Evolutionary conservation across 2,797 vertebrate genomes (phyloP), one percentile per base, ranked within the genome.

Genomic region (Ctenopoma kingsleyae): DNA sequence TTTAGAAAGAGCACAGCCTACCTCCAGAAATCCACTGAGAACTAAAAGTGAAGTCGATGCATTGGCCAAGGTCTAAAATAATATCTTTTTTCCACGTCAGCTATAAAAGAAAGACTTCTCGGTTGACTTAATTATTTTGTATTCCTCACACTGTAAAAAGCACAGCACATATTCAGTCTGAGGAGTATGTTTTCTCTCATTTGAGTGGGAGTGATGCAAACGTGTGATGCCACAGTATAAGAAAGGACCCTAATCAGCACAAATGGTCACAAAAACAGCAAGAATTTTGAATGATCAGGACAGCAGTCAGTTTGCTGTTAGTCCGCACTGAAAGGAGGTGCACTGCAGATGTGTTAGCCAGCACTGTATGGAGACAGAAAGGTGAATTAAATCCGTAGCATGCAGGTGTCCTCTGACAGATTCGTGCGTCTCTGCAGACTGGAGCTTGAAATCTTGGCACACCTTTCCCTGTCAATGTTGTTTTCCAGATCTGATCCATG

Each of bases 1-100:
- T 86, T 81, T 74, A 71, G 81, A 89, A 83, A 84, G 79, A 82
- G 73, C 71, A 76, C 74, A 81, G 77, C 86, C 86, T 86, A 90
- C 90, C 90, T 90, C 83, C 53, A 13, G 71, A 78, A 74, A 85
- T 65, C 60, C 68, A 59, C 74, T 32, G 38, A 87, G 76, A 84
- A 67, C 67, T 68, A 52, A 72, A 82, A 77, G 73, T 50, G 71
- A 85, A 78, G 67, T 70, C 73, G 76, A 87, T 61, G 75, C 76
- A 74, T 85, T 68, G 75, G 84, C 75, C 82, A 70, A 77, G 63
- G 65, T 84, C 53, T 75, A 62, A 83, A 83, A 78, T 50, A 43
- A 67, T 46, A 35, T 79, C 46, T 76, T 30, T 56, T 53, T 76
- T 67, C 58, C 50, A 71, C 8, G 49, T 78, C 74, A 66, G 74